Percentiles rank a stretch among this genome's conserved stretches.
Evolutionary conservation across 2,888 invertebrate genomes (phyloP).

Genomic region (Caenorhabditis angaria): DNA sequence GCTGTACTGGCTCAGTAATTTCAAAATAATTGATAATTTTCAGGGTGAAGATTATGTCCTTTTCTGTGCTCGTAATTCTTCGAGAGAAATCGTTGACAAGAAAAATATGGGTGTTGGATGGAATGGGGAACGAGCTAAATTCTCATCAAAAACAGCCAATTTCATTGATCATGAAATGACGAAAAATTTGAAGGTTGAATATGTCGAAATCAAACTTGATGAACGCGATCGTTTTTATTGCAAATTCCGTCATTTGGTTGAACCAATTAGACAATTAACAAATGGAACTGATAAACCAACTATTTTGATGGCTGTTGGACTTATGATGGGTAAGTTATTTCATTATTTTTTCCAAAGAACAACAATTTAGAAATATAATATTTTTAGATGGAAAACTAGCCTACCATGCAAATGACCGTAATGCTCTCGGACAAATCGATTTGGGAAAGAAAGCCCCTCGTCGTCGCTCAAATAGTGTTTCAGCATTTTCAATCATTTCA

Average conservation of each 20-base stretch:
- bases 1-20: background rate
- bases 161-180: background rate
- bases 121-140: background rate
- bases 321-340: constrained; percentile 46
- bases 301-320: constrained; percentile 37
- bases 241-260: background rate
- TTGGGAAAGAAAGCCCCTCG: background rate
- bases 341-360: too few species aligned
- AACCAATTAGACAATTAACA: background rate
- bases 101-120: background rate
- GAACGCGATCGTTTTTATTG: background rate
- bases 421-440: background rate
- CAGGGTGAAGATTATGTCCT: constrained; percentile 35
- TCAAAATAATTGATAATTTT: background rate
- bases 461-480: too few species aligned
- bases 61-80: constrained; percentile 24
- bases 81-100: constrained; percentile 5
- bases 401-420: constrained; percentile 34
- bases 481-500: too few species aligned
- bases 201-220: background rate
- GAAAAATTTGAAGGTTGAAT: background rate
- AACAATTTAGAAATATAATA: too few species aligned
- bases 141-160: background rate
- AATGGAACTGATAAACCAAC: constrained; percentile 1
- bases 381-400: constrained; percentile 9